phyloP scores from a whole-genome alignment of 2,888 invertebrate species.

The Acanthopleura granulata region DNA sequence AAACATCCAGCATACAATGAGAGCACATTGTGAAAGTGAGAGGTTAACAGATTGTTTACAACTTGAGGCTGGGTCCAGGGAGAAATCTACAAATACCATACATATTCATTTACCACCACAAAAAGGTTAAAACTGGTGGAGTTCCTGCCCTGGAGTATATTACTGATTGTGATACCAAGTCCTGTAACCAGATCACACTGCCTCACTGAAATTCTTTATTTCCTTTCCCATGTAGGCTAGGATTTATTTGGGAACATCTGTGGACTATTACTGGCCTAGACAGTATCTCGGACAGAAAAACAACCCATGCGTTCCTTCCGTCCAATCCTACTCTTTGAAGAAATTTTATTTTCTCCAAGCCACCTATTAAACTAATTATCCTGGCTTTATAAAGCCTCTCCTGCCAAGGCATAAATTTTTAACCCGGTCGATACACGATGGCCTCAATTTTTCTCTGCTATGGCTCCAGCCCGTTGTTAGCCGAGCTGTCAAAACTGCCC shows the following conservation, averaged over 20 bases:
- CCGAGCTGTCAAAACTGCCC: constrained; percentile 13
- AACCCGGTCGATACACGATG: constrained; percentile 14
- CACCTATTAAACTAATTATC: constrained; percentile 20
- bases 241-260: constrained; percentile 19
- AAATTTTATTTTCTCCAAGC: constrained; percentile 16
- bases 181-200: constrained; percentile 16
- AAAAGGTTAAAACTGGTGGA: constrained; percentile 11
- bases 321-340: constrained; percentile 12
- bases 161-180: constrained; percentile 15
- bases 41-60: constrained; percentile 4
- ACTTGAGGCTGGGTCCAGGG: neutral
- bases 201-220: constrained; percentile 9
- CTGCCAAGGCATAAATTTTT: constrained; percentile 18
- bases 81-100: constrained; percentile 8
- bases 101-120: neutral
- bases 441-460: constrained; percentile 9
- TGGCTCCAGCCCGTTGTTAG: constrained; percentile 13
- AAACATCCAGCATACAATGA: neutral
- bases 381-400: constrained; percentile 5
- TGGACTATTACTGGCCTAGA: neutral
- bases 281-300: neutral
- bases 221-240: constrained; percentile 11
- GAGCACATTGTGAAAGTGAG: constrained; percentile 4
- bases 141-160: constrained; percentile 17
- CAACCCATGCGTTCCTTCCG: neutral